phyloP scores from a whole-genome alignment of 2,797 vertebrate genomes.

The Tragopan temminckii region DNA sequence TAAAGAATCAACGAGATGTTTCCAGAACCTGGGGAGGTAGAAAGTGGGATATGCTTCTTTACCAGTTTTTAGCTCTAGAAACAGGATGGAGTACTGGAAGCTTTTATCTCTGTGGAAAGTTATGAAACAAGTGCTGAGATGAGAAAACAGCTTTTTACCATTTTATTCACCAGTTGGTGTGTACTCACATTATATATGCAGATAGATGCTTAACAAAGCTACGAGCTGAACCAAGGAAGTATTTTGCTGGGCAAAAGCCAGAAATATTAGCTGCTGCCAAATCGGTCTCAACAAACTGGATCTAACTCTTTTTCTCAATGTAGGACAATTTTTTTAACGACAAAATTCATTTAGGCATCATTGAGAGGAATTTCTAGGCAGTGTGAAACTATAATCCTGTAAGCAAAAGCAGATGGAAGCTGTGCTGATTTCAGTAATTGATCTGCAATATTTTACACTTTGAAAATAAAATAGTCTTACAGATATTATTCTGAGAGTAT shows the following conservation, averaged over 20 bases:
- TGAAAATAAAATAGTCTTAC: not conserved
- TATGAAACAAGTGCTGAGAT: not conserved
- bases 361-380: not conserved
- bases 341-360: not conserved
- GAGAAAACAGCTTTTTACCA: not conserved
- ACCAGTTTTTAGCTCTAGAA: not conserved
- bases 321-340: not conserved
- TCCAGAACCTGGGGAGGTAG: not conserved
- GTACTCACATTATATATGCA: not conserved
- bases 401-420: not conserved
- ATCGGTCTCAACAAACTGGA: not conserved
- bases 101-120: not conserved
- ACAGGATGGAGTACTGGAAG: not conserved
- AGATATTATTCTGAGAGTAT: not conserved
- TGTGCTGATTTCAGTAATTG: not conserved
- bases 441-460: not conserved
- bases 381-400: not conserved
- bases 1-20: not conserved
- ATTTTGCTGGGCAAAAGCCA: not conserved
- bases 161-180: not conserved
- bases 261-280: not conserved
- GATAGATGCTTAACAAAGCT: not conserved
- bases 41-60: too few species aligned
- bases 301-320: not conserved
- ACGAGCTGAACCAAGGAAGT: not conserved